These are phyloP conservation scores for Nothoprocta perdicaria DNA, from an alignment of 2,113 vertebrate genomes.

Conservation along the genomic window DNA sequence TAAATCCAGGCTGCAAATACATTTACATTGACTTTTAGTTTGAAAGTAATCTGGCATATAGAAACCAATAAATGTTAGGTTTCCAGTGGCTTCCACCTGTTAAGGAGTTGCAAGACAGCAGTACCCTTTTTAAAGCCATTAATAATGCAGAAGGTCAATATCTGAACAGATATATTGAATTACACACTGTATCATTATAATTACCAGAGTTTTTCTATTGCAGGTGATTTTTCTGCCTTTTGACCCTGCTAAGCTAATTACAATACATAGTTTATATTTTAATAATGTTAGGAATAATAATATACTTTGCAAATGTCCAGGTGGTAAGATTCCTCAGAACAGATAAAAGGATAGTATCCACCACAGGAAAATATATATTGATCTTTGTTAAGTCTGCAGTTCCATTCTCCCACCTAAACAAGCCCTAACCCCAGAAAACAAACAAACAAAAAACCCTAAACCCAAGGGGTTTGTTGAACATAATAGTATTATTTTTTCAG, in stretches of 20 bases:
- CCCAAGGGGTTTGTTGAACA: neutral
- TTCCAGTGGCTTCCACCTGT: conserved; percentile 55
- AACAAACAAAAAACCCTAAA: neutral
- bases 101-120: conserved; percentile 41
- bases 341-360: neutral
- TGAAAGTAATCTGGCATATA: conserved; percentile 30
- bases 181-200: conserved; percentile 28
- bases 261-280: neutral
- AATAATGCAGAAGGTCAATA: conserved; percentile 64
- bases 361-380: neutral
- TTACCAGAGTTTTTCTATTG: conserved; percentile 5
- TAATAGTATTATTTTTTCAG: neutral
- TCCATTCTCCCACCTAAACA: neutral
- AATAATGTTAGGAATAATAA: neutral
- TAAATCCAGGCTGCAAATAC: neutral
- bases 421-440: neutral
- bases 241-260: conserved; percentile 42
- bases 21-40: conserved; percentile 16
- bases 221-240: conserved; percentile 18
- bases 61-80: conserved; percentile 53
- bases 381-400: conserved; percentile 25
- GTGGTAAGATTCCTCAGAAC: neutral
- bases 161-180: conserved; percentile 59
- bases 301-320: neutral
- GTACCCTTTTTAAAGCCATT: conserved; percentile 56